Base-by-base conservation (phyloP, 2,113 vertebrate genomes). In the Danio rerio region DNA sequence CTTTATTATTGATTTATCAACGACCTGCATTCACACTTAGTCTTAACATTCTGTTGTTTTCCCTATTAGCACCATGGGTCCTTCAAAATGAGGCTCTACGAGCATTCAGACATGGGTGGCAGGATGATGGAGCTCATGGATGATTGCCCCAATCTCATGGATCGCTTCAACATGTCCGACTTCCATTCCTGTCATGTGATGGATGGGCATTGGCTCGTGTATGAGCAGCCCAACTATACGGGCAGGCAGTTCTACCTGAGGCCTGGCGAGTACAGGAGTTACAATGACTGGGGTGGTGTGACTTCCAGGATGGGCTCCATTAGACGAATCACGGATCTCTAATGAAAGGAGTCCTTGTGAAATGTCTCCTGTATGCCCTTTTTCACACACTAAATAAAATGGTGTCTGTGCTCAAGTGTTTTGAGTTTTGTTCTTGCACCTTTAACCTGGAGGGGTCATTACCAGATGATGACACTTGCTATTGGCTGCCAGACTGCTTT, bases 161-260 rank as follows among this genome's bases (percentile, higher is more conserved):
- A 93, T 6, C 89, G 89, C 0, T 92, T 90, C 90, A 88, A 18
- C 6, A 91, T 93, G 88, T 86, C 82, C 2, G 83, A 92, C 87
- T 93, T 92, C 86, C 84, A 87, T 88, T 94, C 93, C 82, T 92
- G 92, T 86, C 5, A 92, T 7, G 91, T 94, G 84, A 93, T 93
- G 90, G 93, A 94, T 2, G 94, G 93, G 71, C 90, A 93, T 73
- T 94, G 93, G 93, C 87, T 92, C 84, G 85, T 93, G 87, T 94
- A 89, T 62, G 93, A 94, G 86, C 91, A 90, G 83, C 88, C 94
- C 83, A 78, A 92, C 76, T 93, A 82, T 89, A 91, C 88, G 81
- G 92, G 92, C 85, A 91, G 16, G 79, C 85, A 87, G 88, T 87
- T 89, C 72, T 92, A 91, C 86, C 6, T 92, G 83, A 92, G 84